Evolutionary conservation across 1,140 invertebrate genomes (phyloP).

Genomic region (Sycophaga agraensis): DNA sequence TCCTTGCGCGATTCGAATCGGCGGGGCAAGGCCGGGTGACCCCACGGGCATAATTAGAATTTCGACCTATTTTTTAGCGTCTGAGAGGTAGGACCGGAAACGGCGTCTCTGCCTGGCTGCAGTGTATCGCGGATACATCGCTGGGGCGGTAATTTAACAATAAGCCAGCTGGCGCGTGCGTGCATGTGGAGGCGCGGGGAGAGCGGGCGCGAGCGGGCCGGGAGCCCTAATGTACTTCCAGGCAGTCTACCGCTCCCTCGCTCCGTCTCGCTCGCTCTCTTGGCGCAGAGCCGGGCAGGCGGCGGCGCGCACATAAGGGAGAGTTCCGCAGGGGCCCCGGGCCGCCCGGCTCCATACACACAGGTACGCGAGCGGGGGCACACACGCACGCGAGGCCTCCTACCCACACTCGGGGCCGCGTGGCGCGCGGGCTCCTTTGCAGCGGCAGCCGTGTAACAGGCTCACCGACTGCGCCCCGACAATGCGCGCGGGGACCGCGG

Average conservation of each 20-base stretch:
- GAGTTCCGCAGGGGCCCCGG: too few relatives aligned
- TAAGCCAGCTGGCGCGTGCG: constrained; percentile 60
- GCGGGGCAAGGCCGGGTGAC: not conserved
- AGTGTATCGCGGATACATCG: constrained; percentile 42
- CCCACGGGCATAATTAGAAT: constrained; percentile 12
- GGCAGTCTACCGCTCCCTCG: constrained; percentile 44
- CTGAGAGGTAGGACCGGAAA: constrained; percentile 21
- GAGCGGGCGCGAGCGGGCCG: constrained; percentile 37
- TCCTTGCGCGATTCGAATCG: too few relatives aligned
- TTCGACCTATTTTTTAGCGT: constrained; percentile 18
- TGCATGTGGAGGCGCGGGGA: not conserved
- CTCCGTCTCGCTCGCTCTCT: constrained; percentile 9
- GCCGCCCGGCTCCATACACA: constrained; percentile 5
- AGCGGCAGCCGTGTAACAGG: too few relatives aligned
- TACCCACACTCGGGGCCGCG: constrained; percentile 3
- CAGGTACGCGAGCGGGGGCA: not conserved
- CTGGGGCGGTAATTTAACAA: constrained; percentile 58
- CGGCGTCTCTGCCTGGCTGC: constrained; percentile 27
- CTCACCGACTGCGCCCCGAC: too few relatives aligned
- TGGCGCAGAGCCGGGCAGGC: too few relatives aligned
- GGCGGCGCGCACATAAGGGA: too few relatives aligned
- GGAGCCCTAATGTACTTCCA: constrained; percentile 57
- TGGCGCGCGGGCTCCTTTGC: too few relatives aligned
- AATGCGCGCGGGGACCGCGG: constrained; percentile 28
- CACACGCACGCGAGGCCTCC: not conserved